A percentile compares a stretch with the other conserved stretches of the same genome.
Conservation (phyloP, 2,888 invertebrate genomes). For the Leptarthrus brevirostris region DNA sequence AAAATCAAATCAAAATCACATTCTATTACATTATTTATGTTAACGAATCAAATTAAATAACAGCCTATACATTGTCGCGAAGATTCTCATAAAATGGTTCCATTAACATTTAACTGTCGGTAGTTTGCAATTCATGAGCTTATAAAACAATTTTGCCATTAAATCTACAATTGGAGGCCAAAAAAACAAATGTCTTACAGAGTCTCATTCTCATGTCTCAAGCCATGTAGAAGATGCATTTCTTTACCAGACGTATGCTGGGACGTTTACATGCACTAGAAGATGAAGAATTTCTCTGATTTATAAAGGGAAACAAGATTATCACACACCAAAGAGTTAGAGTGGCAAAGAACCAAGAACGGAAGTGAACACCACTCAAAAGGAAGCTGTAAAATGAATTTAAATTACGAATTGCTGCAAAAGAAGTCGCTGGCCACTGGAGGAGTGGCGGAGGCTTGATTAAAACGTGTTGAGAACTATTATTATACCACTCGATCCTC, state of each 20-base stretch:
- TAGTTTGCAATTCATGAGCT: too few relatives aligned
- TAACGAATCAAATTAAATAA: too few relatives aligned
- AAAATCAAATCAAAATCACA: too few relatives aligned
- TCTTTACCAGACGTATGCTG: neutral
- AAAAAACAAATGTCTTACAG: conserved; percentile 5
- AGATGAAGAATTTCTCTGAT: conserved; percentile 6
- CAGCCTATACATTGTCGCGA: too few relatives aligned
- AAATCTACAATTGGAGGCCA: conserved; percentile 3
- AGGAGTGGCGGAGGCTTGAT: neutral
- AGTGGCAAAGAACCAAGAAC: neutral
- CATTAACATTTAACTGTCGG: too few relatives aligned
- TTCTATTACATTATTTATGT: too few relatives aligned
- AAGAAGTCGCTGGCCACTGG: neutral
- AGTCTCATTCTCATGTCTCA: neutral
- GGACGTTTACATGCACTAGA: neutral
- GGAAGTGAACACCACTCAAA: conserved; percentile 29
- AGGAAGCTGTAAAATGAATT: conserved; percentile 31
- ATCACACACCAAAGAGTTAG: neutral
- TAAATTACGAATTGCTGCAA: conserved; percentile 22
- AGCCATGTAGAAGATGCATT: too few relatives aligned
- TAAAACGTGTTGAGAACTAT: neutral
- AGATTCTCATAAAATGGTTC: too few relatives aligned
- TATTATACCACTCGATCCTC: neutral
- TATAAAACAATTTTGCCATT: conserved; percentile 5
- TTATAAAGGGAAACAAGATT: conserved; percentile 29